Percentiles rank a stretch among this genome's conserved stretches.
phyloP scores from a whole-genome alignment of 1,140 invertebrate species.

The Drosophila sechellia region DNA sequence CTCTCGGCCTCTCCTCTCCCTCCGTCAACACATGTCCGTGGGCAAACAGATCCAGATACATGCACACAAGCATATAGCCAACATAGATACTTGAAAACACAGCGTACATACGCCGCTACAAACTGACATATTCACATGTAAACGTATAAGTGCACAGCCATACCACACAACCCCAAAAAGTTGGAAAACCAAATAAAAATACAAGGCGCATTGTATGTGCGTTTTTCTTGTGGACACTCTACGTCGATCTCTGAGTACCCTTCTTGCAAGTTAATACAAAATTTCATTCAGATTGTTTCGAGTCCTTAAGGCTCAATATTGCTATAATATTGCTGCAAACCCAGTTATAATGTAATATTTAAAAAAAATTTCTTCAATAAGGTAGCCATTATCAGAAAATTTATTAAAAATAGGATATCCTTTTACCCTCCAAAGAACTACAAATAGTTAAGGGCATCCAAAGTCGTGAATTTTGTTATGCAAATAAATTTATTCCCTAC shows the following conservation, averaged over 20 bases:
- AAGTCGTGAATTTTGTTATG: neutral
- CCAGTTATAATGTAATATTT: too few relatives aligned
- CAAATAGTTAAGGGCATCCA: neutral
- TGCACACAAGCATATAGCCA: slow-evolving; percentile 43
- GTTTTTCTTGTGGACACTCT: slow-evolving; percentile 47
- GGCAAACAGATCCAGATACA: slow-evolving; percentile 68
- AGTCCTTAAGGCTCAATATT: neutral
- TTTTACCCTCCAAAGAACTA: neutral
- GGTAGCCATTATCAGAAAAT: too few relatives aligned
- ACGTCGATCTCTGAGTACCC: slow-evolving; percentile 36
- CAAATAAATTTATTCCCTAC: slow-evolving; percentile 6
- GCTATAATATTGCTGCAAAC: too few relatives aligned
- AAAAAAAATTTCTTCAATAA: too few relatives aligned
- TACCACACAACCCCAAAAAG: slow-evolving; percentile 77
- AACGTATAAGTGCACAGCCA: slow-evolving; percentile 52
- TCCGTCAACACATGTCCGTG: slow-evolving; percentile 22
- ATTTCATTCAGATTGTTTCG: neutral
- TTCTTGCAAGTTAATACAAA: neutral
- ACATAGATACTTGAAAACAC: slow-evolving; percentile 45
- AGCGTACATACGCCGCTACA: slow-evolving; percentile 26
- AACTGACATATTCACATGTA: slow-evolving; percentile 42
- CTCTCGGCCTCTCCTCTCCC: slow-evolving; percentile 11
- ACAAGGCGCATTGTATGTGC: slow-evolving; percentile 70
- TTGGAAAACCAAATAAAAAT: slow-evolving; percentile 82
- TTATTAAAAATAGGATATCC: neutral